Evolutionary conservation across 2,797 vertebrate species (phyloP).

Genomic region (Nyctalus aviator): DNA sequence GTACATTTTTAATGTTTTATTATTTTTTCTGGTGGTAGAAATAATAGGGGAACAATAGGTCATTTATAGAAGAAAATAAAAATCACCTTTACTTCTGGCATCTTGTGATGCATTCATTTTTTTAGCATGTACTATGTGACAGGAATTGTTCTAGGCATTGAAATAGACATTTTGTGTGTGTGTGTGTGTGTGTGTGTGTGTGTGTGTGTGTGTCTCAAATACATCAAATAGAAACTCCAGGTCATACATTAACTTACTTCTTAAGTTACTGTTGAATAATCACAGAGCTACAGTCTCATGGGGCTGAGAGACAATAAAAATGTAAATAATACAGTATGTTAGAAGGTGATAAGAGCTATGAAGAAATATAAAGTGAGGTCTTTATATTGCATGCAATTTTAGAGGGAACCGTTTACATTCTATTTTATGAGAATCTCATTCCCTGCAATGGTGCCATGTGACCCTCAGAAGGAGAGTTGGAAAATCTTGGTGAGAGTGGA

Average conservation of each 20-base stretch:
- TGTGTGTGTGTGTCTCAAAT: background rate
- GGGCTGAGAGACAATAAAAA: background rate
- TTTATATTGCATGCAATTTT: background rate
- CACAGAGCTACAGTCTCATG: background rate
- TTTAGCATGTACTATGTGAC: background rate
- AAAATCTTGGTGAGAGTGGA: background rate
- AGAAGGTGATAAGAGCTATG: background rate
- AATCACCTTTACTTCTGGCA: background rate
- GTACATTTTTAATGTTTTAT: background rate
- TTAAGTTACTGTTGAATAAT: background rate
- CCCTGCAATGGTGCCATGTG: accelerated
- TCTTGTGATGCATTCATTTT: background rate
- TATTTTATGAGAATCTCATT: background rate
- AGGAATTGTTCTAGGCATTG: background rate
- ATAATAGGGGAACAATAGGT: background rate
- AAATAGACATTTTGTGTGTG: background rate
- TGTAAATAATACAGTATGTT: background rate
- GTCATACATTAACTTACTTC: background rate
- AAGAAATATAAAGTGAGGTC: background rate
- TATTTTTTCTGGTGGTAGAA: background rate
- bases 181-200: background rate
- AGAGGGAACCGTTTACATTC: background rate
- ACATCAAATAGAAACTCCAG: background rate
- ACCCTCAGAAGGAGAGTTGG: background rate
- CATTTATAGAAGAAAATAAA: constrained; percentile 32